Percentiles rank a stretch among this genome's conserved stretches.
Conservation (phyloP, 2,888 invertebrate species). For the Dryobota labecula region DNA sequence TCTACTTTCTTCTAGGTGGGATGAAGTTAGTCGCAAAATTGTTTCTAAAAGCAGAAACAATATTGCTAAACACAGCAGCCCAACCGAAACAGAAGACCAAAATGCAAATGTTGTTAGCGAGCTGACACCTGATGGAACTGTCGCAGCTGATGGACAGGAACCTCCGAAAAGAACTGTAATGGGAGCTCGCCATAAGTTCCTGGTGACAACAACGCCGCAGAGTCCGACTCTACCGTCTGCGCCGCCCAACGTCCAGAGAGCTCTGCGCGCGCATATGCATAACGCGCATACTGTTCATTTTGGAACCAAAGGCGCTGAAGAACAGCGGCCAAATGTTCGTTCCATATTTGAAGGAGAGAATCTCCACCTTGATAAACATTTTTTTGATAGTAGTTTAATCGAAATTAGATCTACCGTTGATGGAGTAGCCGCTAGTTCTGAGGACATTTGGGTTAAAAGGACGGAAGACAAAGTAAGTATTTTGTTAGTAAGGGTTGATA, state of each 20-base stretch:
- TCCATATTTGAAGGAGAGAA: constrained; percentile 90
- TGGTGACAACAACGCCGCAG: constrained; percentile 81
- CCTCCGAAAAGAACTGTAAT: constrained; percentile 82
- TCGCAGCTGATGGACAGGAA: constrained; percentile 77
- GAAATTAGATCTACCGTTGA: constrained; percentile 95
- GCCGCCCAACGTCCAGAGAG: constrained; percentile 85
- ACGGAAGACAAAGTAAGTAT: constrained; percentile 90
- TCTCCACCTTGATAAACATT: constrained; percentile 94
- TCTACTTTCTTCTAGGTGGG: constrained; percentile 68
- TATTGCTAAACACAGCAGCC: constrained; percentile 61
- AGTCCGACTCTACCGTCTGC: constrained; percentile 76
- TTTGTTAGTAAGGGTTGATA: not conserved
- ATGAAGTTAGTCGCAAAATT: constrained; percentile 65
- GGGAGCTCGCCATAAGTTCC: constrained; percentile 85
- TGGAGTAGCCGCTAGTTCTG: constrained; percentile 91
- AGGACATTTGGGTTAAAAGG: constrained; percentile 94
- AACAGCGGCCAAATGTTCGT: constrained; percentile 91
- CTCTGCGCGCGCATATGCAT: constrained; percentile 86
- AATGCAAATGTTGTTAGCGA: constrained; percentile 62
- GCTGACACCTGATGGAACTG: constrained; percentile 39
- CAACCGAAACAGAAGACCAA: constrained; percentile 63
- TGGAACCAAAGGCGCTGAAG: constrained; percentile 91
- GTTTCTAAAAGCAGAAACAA: constrained; percentile 66
- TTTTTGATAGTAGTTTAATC: constrained; percentile 95
- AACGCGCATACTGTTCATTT: constrained; percentile 93